Evolutionary conservation across 1,140 invertebrate species (phyloP).

Genomic region (Megathymus violae): DNA sequence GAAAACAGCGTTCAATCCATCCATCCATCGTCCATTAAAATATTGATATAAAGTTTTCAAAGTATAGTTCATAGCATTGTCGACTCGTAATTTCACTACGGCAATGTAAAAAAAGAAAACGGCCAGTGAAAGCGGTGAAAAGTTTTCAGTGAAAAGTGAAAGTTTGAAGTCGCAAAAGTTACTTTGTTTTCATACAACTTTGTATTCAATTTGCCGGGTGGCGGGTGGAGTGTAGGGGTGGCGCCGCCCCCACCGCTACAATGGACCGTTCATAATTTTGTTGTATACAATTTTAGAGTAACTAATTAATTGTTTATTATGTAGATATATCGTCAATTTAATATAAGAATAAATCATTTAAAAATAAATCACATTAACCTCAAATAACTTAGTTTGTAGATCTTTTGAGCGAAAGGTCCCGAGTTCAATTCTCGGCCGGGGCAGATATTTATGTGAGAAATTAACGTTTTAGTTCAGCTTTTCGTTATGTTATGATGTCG

Average conservation of each 20-base stretch:
- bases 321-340: too few relatives aligned
- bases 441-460: too few relatives aligned
- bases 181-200: constrained; percentile 78
- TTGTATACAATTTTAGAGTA: constrained; percentile 48
- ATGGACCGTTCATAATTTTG: constrained; percentile 57
- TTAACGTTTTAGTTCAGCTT: too few relatives aligned
- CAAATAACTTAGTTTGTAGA: too few relatives aligned
- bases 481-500: too few relatives aligned
- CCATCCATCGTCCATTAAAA: too few relatives aligned
- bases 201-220: constrained; percentile 65
- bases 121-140: constrained; percentile 67
- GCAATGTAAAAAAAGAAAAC: constrained; percentile 47
- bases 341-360: too few relatives aligned
- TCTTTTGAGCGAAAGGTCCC: too few relatives aligned
- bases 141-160: constrained; percentile 69
- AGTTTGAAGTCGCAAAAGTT: constrained; percentile 71
- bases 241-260: constrained; percentile 33
- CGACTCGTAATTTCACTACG: constrained; percentile 1
- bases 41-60: too few relatives aligned
- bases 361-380: too few relatives aligned
- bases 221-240: constrained; percentile 38
- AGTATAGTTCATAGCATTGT: background rate
- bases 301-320: constrained; percentile 41
- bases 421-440: too few relatives aligned
- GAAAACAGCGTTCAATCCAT: too few relatives aligned